phyloP scores from a whole-genome alignment of 2,113 vertebrate species.

The Malurus cyaneus region DNA sequence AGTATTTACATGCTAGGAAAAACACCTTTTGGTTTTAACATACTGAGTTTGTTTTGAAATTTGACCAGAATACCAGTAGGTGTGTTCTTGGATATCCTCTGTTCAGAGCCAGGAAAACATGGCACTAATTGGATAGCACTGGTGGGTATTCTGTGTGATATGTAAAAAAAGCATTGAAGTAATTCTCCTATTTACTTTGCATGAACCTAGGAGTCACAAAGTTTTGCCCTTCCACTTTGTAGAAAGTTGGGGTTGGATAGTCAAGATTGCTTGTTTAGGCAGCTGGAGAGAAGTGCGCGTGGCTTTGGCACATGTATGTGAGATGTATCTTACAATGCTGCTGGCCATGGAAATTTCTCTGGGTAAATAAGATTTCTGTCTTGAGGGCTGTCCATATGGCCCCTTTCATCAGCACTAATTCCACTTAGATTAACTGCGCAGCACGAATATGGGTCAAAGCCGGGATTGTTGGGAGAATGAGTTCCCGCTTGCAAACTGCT shows the following conservation, averaged over 20 bases:
- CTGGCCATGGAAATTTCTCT: conserved; percentile 28
- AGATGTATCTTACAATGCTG: background rate
- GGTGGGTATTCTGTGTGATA: background rate
- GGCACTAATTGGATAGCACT: background rate
- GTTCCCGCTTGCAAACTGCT: conserved; percentile 19
- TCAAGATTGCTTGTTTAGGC: background rate
- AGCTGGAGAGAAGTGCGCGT: background rate
- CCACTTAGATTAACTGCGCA: conserved; percentile 58
- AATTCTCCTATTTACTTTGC: background rate
- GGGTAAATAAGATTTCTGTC: conserved; percentile 57
- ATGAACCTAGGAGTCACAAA: background rate
- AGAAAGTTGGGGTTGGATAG: background rate
- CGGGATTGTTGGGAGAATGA: conserved; percentile 47
- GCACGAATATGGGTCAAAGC: conserved; percentile 49
- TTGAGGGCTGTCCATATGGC: conserved; percentile 52
- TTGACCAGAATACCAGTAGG: background rate
- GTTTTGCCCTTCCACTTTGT: background rate
- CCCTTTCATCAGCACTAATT: conserved; percentile 62
- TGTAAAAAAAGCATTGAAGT: background rate
- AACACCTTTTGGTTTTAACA: background rate
- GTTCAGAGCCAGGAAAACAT: background rate
- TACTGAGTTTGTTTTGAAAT: background rate
- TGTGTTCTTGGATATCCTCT: background rate
- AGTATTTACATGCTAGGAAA: background rate
- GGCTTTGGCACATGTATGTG: background rate